A percentile compares a stretch with the other conserved stretches of the same genome.
Evolutionary conservation across 2,797 vertebrate genomes (phyloP).

Genomic region (Chaenodraco wilsoni): DNA sequence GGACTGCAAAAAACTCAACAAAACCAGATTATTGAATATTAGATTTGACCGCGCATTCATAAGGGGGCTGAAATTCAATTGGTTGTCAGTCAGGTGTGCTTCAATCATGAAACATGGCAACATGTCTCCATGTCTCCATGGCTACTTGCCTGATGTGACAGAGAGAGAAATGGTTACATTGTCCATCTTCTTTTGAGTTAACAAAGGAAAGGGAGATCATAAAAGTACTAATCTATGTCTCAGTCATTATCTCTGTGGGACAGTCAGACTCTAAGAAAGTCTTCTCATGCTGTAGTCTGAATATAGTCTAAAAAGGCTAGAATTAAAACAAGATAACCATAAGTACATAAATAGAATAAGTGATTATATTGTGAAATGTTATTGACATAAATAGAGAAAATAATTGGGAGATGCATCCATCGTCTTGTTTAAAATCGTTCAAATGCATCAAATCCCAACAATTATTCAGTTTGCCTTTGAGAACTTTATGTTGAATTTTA

Average conservation of each 20-base stretch:
- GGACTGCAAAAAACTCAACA: not conserved
- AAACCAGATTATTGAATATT: conserved; percentile 14
- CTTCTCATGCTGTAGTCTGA: not conserved
- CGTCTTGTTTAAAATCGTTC: not conserved
- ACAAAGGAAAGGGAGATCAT: not conserved
- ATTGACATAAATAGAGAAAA: not conserved
- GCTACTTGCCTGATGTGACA: not conserved
- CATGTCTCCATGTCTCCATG: conserved; percentile 1
- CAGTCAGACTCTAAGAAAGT: too few relatives aligned
- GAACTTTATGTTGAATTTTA: not conserved
- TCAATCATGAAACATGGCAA: conserved; percentile 16
- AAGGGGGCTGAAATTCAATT: conserved; percentile 21
- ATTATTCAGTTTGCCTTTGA: not conserved
- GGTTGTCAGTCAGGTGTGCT: conserved; percentile 21
- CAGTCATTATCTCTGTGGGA: not conserved
- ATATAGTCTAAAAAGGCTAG: not conserved
- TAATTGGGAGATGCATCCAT: not conserved
- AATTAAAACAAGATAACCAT: not conserved
- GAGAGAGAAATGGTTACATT: not conserved
- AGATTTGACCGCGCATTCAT: conserved; percentile 6
- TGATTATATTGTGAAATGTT: too few relatives aligned
- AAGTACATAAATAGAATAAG: too few relatives aligned
- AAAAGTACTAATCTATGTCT: not conserved
- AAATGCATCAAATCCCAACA: not conserved
- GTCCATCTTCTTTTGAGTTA: conserved; percentile 1